A percentile compares a stretch with the other conserved stretches of the same genome.
These are phyloP conservation scores for Casuarius casuarius DNA, from an alignment of 2,113 vertebrate species.

Conservation along the genomic window DNA sequence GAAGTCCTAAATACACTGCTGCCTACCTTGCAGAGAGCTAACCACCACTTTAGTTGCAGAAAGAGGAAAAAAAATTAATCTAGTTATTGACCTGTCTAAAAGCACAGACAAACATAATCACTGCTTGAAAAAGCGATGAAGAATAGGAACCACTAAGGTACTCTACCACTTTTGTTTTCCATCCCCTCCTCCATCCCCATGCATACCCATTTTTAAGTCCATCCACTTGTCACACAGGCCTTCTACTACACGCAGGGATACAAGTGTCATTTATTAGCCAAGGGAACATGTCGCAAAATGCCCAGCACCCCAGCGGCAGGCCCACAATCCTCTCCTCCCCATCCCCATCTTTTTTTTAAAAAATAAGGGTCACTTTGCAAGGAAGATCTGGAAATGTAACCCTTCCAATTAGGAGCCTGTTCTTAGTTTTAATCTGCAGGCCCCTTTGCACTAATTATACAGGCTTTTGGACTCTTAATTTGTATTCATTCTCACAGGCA, in stretches of 20 bases:
- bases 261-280: neutral
- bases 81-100: accelerated
- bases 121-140: neutral
- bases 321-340: neutral
- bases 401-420: neutral
- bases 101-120: neutral
- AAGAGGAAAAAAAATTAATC: neutral
- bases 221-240: neutral
- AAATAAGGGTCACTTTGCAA: neutral
- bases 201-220: neutral
- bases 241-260: accelerated
- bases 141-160: neutral
- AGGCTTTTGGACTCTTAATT: accelerated
- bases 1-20: neutral
- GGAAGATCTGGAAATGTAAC: neutral
- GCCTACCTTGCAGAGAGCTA: neutral
- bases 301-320: accelerated
- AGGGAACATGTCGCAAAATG: neutral
- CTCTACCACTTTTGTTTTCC: neutral
- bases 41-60: neutral
- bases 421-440: accelerated
- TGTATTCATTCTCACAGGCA: neutral
- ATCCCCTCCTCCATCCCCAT: neutral
- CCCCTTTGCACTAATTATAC: neutral
- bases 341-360: too few species aligned